A percentile compares a stretch with the other conserved stretches of the same genome.
Evolutionary conservation across 2,888 invertebrate species (phyloP).

Genomic region (Eupithecia subfuscata): DNA sequence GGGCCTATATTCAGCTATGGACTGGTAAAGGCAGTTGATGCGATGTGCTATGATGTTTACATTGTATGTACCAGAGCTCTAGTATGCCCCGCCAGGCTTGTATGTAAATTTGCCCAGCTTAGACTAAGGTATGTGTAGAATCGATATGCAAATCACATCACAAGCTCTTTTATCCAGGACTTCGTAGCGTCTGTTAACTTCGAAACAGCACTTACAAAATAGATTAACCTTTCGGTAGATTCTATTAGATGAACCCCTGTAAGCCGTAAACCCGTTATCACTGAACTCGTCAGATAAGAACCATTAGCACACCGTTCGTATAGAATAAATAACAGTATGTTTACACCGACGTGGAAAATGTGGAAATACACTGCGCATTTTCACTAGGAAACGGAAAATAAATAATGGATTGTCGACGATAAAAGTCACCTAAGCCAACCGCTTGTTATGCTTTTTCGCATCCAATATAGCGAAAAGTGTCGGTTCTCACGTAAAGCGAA

Average conservation of each 20-base stretch:
- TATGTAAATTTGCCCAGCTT: background rate
- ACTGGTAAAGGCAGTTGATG: background rate
- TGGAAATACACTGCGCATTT: constrained; percentile 9
- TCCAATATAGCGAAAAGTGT: background rate
- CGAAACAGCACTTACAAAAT: constrained; percentile 7
- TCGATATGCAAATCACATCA: constrained; percentile 3
- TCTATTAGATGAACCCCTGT: constrained; percentile 18
- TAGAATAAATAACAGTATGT: constrained; percentile 15
- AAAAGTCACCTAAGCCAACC: background rate
- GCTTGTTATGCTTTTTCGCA: background rate
- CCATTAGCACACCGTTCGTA: constrained; percentile 25
- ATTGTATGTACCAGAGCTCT: background rate
- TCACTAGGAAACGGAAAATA: constrained; percentile 2
- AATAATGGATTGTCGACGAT: background rate
- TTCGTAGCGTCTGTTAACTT: background rate
- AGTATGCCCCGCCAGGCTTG: background rate
- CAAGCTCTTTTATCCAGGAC: background rate
- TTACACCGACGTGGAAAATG: constrained; percentile 12
- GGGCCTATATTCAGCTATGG: background rate
- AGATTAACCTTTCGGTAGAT: constrained; percentile 29
- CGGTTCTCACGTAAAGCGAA: background rate
- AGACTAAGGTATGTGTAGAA: background rate
- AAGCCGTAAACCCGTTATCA: constrained; percentile 22
- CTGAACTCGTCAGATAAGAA: constrained; percentile 31
- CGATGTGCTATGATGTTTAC: background rate